phyloP scores from a whole-genome alignment of 2,797 vertebrate genomes.

The Anisognathus igniventris region DNA sequence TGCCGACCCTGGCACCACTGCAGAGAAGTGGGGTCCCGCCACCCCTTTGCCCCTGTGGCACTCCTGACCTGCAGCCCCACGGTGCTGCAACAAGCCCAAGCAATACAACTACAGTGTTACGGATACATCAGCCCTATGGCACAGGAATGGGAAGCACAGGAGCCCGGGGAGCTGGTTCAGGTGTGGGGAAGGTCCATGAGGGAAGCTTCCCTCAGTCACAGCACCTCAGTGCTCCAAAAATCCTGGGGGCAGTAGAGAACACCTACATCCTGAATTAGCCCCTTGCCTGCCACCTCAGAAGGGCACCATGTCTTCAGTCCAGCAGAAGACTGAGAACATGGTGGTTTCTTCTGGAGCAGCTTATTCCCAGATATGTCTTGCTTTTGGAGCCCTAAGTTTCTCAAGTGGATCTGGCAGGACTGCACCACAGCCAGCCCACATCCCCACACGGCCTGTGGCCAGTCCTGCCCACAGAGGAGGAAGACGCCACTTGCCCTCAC shows the following conservation, averaged over 20 bases:
- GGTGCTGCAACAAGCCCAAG: background rate
- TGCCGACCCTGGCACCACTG: fast-evolving
- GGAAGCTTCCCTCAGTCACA: background rate
- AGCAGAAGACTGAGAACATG: background rate
- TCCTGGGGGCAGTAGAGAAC: background rate
- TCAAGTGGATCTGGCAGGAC: background rate
- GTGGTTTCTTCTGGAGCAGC: background rate
- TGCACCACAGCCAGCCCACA: background rate
- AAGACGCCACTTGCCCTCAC: slow-evolving; percentile 65
- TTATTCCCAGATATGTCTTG: background rate
- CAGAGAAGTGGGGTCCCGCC: background rate
- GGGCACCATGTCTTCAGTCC: background rate
- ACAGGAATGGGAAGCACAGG: fast-evolving
- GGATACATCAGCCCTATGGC: fast-evolving
- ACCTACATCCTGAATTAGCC: background rate
- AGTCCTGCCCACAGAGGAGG: background rate
- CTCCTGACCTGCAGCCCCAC: background rate
- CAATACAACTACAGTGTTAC: fast-evolving
- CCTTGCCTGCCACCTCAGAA: background rate
- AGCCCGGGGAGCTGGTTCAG: background rate
- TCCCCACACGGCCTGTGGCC: fast-evolving
- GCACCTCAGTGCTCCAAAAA: background rate
- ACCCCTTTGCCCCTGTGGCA: background rate
- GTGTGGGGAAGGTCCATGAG: fast-evolving
- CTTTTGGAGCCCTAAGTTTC: background rate